Percentiles rank a stretch among this genome's conserved stretches.
phyloP scores from a whole-genome alignment of 2,888 invertebrate species.

The Amphiduros pacificus region DNA sequence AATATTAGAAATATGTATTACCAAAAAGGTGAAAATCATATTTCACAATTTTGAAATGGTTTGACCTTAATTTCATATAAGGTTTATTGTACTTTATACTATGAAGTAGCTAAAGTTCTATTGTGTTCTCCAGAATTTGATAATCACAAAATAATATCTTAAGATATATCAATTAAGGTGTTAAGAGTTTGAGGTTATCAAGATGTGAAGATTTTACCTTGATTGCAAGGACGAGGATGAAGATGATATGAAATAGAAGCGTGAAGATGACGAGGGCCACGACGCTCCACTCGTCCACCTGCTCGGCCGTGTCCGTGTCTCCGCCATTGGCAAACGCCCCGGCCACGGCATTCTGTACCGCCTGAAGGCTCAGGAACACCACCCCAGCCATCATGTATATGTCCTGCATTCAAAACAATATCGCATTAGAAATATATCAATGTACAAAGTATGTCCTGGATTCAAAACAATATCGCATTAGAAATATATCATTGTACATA shows the following conservation, averaged over 20 bases:
- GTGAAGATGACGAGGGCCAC: background rate
- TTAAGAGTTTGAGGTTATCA: too few relatives aligned
- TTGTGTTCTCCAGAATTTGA: too few relatives aligned
- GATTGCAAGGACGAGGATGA: background rate
- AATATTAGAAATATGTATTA: too few relatives aligned
- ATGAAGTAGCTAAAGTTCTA: too few relatives aligned
- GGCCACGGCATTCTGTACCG: constrained; percentile 1
- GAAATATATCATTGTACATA: background rate
- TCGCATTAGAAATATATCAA: background rate
- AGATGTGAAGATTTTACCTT: too few relatives aligned
- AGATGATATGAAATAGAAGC: constrained; percentile 1
- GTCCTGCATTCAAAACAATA: background rate
- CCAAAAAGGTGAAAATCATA: too few relatives aligned
- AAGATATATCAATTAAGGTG: too few relatives aligned
- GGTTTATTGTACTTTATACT: too few relatives aligned
- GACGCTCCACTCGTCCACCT: background rate
- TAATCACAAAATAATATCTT: too few relatives aligned
- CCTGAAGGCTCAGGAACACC: background rate
- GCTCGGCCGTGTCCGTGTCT: background rate
- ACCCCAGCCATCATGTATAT: background rate
- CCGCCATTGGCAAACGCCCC: background rate
- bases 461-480: background rate
- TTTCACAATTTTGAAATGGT: too few relatives aligned
- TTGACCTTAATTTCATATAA: too few relatives aligned
- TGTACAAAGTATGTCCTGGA: background rate